Base-by-base conservation (phyloP, 1,140 invertebrate genomes). In the Ylistrum balloti region DNA sequence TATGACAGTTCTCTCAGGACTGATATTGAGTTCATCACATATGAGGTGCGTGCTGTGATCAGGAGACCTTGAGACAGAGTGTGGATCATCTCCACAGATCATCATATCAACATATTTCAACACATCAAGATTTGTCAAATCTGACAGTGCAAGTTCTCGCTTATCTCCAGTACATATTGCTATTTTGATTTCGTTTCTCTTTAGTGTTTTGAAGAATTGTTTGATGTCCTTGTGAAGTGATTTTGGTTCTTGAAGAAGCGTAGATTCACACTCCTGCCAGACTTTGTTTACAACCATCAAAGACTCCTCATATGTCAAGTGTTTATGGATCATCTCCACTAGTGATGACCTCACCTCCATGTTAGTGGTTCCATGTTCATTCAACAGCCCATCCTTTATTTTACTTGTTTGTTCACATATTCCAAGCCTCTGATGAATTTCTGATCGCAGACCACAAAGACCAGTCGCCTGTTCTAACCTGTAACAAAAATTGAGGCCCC, bases 41-140 rank as follows among this genome's bases (percentile, higher is more conserved):
- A 97, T 97, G 3, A 95, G 90, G 15, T 87, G 74, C 15, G 90
- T 88, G 88, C 93, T 94, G 88, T 94, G 93, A 11, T 91, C 88
- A 48, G 35, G 41, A 22, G 95, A 93, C 92, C 96, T 97, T 2
- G 95, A 94, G 33, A 93, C 86, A 28, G 92, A 91, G n/a, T 92
- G 91, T 15, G 93, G 93, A 89, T 97, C 96, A 92, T 97, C 97
- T 7, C 96, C 96, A 93, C 96, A 97, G 10, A 97, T 95, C 88
- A 97, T 93, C 88, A 96, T 94, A 92, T 97, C 96, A 0, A 95
- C 91, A 90, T 95, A 95, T 22, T 94, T 93, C 32, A 95, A 92
- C 0, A 96, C 91, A 13, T 93, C 95, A 17, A 96, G 88, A 28
- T 90, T 89, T 85, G 93, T 91, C 33, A 97, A 90, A 38, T 95